These are phyloP conservation scores for Uloborus diversus DNA, from an alignment of 1,140 invertebrate genomes.

Conservation along the genomic window DNA sequence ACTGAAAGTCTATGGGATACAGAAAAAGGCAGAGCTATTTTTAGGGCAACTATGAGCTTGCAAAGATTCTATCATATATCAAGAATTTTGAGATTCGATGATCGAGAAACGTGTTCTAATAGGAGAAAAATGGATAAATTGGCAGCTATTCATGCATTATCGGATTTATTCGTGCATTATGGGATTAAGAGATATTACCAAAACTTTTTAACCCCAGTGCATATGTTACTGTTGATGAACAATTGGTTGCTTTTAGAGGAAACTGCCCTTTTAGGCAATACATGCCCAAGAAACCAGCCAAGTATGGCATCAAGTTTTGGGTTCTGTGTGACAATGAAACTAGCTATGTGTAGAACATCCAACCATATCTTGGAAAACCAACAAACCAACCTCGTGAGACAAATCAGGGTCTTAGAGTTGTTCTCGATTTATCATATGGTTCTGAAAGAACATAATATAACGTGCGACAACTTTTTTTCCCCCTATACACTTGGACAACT, in stretches of 20 bases:
- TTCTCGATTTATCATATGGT: neutral
- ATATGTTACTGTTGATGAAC: too few relatives aligned
- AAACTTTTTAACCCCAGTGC: neutral
- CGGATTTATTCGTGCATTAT: neutral
- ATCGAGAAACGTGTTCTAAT: neutral
- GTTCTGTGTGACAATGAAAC: constrained; percentile 1
- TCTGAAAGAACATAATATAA: neutral
- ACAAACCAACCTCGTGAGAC: neutral
- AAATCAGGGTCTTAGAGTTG: neutral
- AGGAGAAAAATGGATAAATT: neutral
- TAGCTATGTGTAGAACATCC: neutral
- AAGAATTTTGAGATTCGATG: neutral
- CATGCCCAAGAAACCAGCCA: neutral
- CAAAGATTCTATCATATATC: constrained; percentile 1
- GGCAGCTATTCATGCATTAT: neutral
- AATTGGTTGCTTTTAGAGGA: neutral
- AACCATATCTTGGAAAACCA: neutral
- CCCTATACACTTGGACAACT: neutral
- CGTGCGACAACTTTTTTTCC: constrained; percentile 8
- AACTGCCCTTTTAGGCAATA: neutral
- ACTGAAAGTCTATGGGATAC: neutral
- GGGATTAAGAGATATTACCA: neutral
- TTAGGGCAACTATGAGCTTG: neutral
- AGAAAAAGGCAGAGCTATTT: constrained; percentile 1
- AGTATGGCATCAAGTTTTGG: neutral